Evolutionary conservation across 2,113 vertebrate species (phyloP).

Genomic region (Chascanopsetta lugubris): DNA sequence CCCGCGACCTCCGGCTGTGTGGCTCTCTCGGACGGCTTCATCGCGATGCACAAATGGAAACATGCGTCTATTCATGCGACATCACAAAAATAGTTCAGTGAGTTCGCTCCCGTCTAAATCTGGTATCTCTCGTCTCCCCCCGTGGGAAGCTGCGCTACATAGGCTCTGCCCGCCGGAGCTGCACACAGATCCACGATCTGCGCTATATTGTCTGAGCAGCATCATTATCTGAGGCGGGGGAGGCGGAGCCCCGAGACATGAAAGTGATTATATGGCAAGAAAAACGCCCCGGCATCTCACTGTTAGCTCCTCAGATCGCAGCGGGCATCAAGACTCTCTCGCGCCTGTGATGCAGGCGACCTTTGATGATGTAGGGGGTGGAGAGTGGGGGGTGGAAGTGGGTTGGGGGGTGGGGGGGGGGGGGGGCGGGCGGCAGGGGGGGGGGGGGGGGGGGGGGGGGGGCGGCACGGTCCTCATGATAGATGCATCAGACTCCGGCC

Average conservation of each 20-base stretch:
- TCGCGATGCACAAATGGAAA: slow-evolving; percentile 39
- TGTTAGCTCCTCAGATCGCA: slow-evolving; percentile 2
- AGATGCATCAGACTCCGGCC: slow-evolving; percentile 59
- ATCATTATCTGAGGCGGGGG: slow-evolving; percentile 26
- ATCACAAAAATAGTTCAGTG: slow-evolving; percentile 53
- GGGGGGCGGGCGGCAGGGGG: too few relatives aligned
- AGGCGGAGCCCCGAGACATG: slow-evolving; percentile 14
- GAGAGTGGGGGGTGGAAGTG: too few relatives aligned
- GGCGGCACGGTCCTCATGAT: slow-evolving; percentile 61
- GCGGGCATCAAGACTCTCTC: slow-evolving; percentile 15
- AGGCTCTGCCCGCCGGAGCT: slow-evolving; percentile 22
- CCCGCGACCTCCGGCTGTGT: slow-evolving; percentile 42
- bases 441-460: too few relatives aligned
- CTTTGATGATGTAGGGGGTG: slow-evolving; percentile 62
- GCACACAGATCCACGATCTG: slow-evolving; percentile 26
- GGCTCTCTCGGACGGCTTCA: slow-evolving; percentile 43
- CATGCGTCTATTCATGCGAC: slow-evolving; percentile 36
- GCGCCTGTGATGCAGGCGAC: slow-evolving; percentile 29
- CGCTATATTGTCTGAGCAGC: slow-evolving; percentile 16
- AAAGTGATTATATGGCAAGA: slow-evolving; percentile 34
- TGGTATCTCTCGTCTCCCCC: slow-evolving; percentile 3
- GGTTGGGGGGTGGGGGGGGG: too few relatives aligned
- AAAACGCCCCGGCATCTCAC: slow-evolving; percentile 28
- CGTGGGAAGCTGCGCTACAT: slow-evolving; percentile 23
- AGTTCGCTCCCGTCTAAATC: slow-evolving; percentile 41